phyloP scores from a whole-genome alignment of 2,888 invertebrate genomes.

The Meteorus cinctellus region DNA sequence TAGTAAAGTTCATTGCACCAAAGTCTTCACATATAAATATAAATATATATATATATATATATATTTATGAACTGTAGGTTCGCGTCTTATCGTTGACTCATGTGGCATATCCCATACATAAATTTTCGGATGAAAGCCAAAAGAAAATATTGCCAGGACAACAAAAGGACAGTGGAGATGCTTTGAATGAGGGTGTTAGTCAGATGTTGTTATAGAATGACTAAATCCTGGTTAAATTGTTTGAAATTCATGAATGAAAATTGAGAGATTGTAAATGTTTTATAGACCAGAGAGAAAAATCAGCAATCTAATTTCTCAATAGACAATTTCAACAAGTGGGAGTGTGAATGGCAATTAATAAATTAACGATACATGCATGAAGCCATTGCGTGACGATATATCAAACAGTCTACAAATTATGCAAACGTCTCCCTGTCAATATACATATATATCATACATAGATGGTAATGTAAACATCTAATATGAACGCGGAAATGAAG shows the following conservation, averaged over 20 bases:
- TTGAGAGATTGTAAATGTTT: too few relatives aligned
- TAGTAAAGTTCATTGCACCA: conserved; percentile 58
- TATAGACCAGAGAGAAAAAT: too few relatives aligned
- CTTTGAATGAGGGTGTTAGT: background rate
- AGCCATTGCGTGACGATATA: conserved; percentile 3
- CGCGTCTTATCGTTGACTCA: conserved; percentile 36
- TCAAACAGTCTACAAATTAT: background rate
- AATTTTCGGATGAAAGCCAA: conserved; percentile 32
- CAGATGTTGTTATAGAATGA: background rate
- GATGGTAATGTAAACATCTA: conserved; percentile 32
- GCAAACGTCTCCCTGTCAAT: conserved; percentile 31
- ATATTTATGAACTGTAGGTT: conserved; percentile 18
- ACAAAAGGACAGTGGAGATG: background rate
- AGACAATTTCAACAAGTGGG: background rate
- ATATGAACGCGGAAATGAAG: conserved; percentile 2
- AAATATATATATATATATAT: conserved; percentile 37
- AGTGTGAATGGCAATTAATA: background rate
- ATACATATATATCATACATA: conserved; percentile 28
- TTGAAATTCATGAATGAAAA: too few relatives aligned
- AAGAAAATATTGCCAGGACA: background rate
- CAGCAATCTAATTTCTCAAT: background rate
- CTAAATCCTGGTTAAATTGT: background rate
- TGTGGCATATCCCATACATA: conserved; percentile 43
- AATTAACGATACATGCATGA: background rate
- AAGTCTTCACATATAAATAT: conserved; percentile 34